These are phyloP conservation scores for Ploceus nigricollis DNA, from an alignment of 2,113 vertebrate genomes.

Conservation along the genomic window DNA sequence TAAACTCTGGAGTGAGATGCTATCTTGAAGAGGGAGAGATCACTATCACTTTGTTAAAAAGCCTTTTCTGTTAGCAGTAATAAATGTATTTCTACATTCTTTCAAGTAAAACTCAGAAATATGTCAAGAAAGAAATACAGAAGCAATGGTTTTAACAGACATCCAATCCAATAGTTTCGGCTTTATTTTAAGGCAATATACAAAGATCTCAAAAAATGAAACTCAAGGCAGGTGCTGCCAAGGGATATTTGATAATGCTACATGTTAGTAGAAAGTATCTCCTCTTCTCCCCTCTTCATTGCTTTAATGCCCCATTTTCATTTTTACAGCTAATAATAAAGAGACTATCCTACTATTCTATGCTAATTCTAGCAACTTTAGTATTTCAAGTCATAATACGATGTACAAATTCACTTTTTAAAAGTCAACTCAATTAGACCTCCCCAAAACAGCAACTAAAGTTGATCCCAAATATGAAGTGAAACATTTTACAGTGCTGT, in stretches of 20 bases:
- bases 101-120: background rate
- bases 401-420: background rate
- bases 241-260: background rate
- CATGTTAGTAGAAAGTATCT: background rate
- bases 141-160: background rate
- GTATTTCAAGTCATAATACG: background rate
- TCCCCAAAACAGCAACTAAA: background rate
- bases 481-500: background rate
- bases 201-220: background rate
- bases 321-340: background rate
- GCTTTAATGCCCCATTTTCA: background rate
- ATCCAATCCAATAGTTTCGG: background rate
- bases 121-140: background rate
- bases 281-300: background rate
- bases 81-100: background rate
- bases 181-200: background rate
- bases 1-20: slow-evolving; percentile 20
- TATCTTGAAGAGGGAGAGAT: slow-evolving; percentile 52
- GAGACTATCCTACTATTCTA: background rate
- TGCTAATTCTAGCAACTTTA: background rate
- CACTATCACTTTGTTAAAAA: slow-evolving; percentile 36
- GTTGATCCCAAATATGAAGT: background rate
- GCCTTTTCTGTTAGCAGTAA: slow-evolving; percentile 27
- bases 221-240: background rate
- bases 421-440: background rate